Base-by-base conservation (phyloP, 1,140 invertebrate species). In the Brachionus plicatilis region DNA sequence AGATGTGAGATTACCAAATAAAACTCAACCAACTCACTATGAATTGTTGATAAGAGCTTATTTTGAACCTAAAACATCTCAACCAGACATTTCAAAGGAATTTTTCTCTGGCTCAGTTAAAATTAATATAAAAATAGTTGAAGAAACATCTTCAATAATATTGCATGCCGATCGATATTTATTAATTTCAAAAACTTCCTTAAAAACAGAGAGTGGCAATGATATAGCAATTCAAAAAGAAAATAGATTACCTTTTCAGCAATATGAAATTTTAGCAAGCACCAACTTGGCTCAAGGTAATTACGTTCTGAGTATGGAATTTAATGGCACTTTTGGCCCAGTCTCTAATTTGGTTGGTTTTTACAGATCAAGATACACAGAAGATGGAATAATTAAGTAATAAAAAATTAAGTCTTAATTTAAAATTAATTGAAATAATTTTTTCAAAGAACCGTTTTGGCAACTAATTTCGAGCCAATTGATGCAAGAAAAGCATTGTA, bases 351-450 rank as follows among this genome's bases (percentile, higher is more conserved):
- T 82, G 33, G 29, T 27, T 20, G 79, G 79, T 65, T 82, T 82
- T 47, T 82, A 82, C 60, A 60, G 53, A 66, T 45, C 53, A 33
- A 37, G 79, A 41, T 82, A 82, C 37, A 27, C 12, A 3, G 79
- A 82, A 65, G 79, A 82, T 45, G 79, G 79, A 29, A 33, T 65
- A 1, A 43, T n/a, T 17, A 82, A 82, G 79, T 82, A 82, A 68
- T 37, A 1, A 37, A 37, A 37, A 37, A 37, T 7, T 6, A 37
- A 37, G 33, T 37, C 6, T 37, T 37, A 7, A 37, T 7, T 37
- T 37, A 6, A 37, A 37, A 37, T 37, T 37, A 37, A 37, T 37
- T 7, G 3, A 41, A 72, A 45, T 12, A 12, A 45, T 41, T 27
- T 45, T 12, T 68, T 82, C 41, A 20, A 65, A 82, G 79, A 56